phyloP scores from a whole-genome alignment of 2,113 vertebrate species.

The Tympanuchus pallidicinctus region DNA sequence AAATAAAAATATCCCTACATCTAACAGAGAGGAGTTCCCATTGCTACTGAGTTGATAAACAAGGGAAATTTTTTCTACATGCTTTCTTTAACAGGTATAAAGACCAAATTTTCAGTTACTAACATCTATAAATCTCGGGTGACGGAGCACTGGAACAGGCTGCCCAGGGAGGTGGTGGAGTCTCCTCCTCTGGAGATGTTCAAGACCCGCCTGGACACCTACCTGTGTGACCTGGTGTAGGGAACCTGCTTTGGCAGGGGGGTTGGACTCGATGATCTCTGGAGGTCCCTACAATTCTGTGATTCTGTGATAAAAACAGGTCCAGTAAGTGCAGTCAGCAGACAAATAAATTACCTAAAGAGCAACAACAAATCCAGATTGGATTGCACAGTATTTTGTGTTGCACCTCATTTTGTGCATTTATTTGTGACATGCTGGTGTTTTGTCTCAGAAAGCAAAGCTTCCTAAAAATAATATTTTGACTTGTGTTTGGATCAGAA shows the following conservation, averaged over 20 bases:
- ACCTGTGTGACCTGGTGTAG: too few relatives aligned
- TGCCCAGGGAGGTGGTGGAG: too few relatives aligned
- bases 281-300: too few relatives aligned
- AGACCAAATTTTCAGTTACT: neutral
- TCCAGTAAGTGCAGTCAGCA: neutral
- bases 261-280: too few relatives aligned
- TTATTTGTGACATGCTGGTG: neutral
- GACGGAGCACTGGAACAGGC: too few relatives aligned
- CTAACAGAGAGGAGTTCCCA: neutral
- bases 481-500: neutral
- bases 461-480: neutral
- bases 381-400: neutral
- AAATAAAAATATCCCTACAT: neutral
- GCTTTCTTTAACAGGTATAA: neutral
- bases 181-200: too few relatives aligned
- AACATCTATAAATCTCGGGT: neutral
- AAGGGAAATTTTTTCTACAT: neutral
- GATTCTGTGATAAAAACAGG: neutral
- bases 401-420: neutral
- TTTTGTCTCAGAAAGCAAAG: neutral
- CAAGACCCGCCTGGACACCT: too few relatives aligned
- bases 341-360: neutral
- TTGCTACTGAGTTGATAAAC: neutral
- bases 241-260: too few relatives aligned
- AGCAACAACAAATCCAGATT: neutral